Percentiles rank a stretch among this genome's conserved stretches.
phyloP scores from a whole-genome alignment of 2,797 vertebrate species.

The Hirundo rustica region DNA sequence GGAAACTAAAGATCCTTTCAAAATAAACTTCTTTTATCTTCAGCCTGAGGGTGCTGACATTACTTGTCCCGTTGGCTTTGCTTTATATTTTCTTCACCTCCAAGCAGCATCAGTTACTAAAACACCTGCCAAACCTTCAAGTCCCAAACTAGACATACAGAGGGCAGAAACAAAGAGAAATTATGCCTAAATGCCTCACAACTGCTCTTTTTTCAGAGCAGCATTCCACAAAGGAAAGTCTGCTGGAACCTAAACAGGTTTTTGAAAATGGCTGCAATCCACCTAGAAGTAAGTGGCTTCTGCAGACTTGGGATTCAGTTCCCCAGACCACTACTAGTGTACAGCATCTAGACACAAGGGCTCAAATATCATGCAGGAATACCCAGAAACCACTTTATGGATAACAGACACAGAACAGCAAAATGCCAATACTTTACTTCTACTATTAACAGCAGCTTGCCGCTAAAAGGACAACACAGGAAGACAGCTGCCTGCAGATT shows the following conservation, averaged over 20 bases:
- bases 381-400: neutral
- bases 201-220: neutral
- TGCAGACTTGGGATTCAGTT: neutral
- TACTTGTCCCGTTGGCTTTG: neutral
- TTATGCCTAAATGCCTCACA: neutral
- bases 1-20: neutral
- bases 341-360: neutral
- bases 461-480: neutral
- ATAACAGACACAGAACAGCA: neutral
- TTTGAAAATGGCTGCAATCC: neutral
- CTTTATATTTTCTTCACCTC: neutral
- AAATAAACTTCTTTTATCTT: neutral
- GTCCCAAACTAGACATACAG: neutral
- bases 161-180: neutral
- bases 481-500: neutral
- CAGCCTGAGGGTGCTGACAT: neutral
- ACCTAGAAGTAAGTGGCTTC: neutral
- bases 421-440: neutral
- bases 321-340: neutral
- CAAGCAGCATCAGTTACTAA: neutral
- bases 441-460: neutral
- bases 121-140: neutral
- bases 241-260: neutral
- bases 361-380: neutral
- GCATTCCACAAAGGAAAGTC: neutral